Evolutionary conservation across 1,140 invertebrate species (phyloP), one percentile per base, ranked within the genome.

Genomic region (Artemia franciscana): DNA sequence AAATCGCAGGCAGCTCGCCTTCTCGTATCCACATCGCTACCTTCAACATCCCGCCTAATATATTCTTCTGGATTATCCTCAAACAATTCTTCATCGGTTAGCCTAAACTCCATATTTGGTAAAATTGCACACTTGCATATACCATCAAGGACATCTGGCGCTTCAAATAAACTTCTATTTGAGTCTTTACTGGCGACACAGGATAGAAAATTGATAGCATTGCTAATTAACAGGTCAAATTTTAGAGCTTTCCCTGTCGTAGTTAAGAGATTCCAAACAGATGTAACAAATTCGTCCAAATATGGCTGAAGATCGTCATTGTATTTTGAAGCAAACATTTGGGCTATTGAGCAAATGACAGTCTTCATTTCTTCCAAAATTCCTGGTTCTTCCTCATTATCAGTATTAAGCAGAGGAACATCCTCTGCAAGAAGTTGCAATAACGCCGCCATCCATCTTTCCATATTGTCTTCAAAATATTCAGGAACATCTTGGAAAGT

Each of bases 91-190:
- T 26, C 60, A 39, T 57, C 15, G 56, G 61, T 66, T 72, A 76
- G 88, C 86, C 79, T 78, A 67, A 98, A 93, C 73, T 95, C 84
- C 81, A 98, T 91, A 73, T 98, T 98, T 0, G 94, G 93, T 66
- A 98, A 91, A 70, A 98, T 88, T 21, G 98, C 88, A 76, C 96
- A 95, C 71, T 97, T 88, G 74, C 94, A 97, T 66, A 98, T 95
- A 66, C 82, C 87, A 56, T 86, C 83, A 2, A 98, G 75, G 21
- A 88, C 88, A 60, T 78, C 78, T 0, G 85, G 80, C 71, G 89
- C 85, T 73, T 94, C 87, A 73, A 98, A 98, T 5, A 98, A 74
- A 67, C 80, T 75, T 66, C 89, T 84, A 71, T 96, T 92, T 60
- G 85, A 84, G 30, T 82, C 77, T 66, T 91, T 81, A 70, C 94